These are phyloP conservation scores for Girardinus metallicus DNA, from an alignment of 2,797 vertebrate species.

Conservation along the genomic window DNA sequence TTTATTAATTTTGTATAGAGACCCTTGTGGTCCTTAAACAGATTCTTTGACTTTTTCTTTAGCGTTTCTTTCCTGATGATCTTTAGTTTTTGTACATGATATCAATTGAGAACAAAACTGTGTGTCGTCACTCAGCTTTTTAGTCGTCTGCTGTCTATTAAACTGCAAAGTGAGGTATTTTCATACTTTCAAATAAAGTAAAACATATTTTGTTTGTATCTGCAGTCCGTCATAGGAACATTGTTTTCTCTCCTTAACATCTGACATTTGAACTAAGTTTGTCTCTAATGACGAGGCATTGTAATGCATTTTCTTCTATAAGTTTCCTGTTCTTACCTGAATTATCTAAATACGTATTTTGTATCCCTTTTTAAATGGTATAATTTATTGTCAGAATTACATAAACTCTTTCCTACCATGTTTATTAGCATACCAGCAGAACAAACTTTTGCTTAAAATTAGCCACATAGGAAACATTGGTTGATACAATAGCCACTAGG, in stretches of 20 bases:
- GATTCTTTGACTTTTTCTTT: neutral
- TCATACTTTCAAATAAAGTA: neutral
- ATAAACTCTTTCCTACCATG: conserved; percentile 17
- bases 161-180: neutral
- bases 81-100: neutral
- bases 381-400: conserved; percentile 28
- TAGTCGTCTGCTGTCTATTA: neutral
- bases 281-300: conserved; percentile 31
- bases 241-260: conserved; percentile 11
- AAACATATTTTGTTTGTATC: conserved; percentile 2
- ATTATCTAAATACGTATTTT: conserved; percentile 38
- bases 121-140: neutral
- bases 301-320: conserved; percentile 32
- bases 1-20: neutral
- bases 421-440: conserved; percentile 33
- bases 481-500: conserved; percentile 16
- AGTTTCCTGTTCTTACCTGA: conserved; percentile 32
- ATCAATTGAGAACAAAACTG: neutral
- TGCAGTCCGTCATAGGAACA: neutral
- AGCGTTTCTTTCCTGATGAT: neutral
- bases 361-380: conserved; percentile 24
- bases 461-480: conserved; percentile 26
- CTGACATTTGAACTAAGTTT: conserved; percentile 31
- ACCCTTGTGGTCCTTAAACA: neutral
- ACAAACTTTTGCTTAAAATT: conserved; percentile 45